Evolutionary conservation across 2,888 invertebrate species (phyloP), one percentile per base, ranked within the genome.

Genomic region (Phymatocera aterrima): DNA sequence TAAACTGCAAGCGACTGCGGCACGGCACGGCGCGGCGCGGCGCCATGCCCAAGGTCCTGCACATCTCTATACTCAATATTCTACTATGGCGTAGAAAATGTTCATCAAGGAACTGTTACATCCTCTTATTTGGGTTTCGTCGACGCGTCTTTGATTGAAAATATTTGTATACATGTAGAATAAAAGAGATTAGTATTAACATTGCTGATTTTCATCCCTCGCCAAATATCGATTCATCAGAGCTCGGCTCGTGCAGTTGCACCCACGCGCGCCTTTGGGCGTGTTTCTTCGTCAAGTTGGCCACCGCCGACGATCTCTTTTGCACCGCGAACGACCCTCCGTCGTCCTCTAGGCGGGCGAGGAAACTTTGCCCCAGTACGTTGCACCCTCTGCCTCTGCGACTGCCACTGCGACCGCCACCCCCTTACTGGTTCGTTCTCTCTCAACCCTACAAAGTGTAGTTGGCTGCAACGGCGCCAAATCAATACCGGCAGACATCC

Each of bases 401-500:
- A 51, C 74, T 5, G 57, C 79, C 43, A 54, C 34, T 61, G 48
- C 31, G 57, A 48, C 60, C 65, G 70, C 75, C 37, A 21, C 91
- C 87, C 82, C 85, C 87, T 80, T 88, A 77, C 80, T 15, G 31
- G 60, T 21, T 31, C 60, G 12, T n/a, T n/a, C n/a, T n/a, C n/a
- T n/a, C n/a, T n/a, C 72, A 18, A 24, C 24, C n/a, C n/a, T n/a
- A n/a, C n/a, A n/a, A 43, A 40, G 75, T 48, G 57, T 75, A 83
- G 85, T 81, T 84, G 82, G 83, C 86, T 85, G 87, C 87, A 84
- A 84, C 86, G 84, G 85, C 84, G 83, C 84, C 83, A 85, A 91
- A 91, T 92, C 92, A 92, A 91, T 91, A 91, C 90, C 91, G 89
- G 92, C 92, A 92, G 91, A 92, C 92, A 91, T 91, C 91, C 92